These are phyloP conservation scores for Heliconius charithonia DNA, from an alignment of 2,888 invertebrate genomes.

Conservation along the genomic window DNA sequence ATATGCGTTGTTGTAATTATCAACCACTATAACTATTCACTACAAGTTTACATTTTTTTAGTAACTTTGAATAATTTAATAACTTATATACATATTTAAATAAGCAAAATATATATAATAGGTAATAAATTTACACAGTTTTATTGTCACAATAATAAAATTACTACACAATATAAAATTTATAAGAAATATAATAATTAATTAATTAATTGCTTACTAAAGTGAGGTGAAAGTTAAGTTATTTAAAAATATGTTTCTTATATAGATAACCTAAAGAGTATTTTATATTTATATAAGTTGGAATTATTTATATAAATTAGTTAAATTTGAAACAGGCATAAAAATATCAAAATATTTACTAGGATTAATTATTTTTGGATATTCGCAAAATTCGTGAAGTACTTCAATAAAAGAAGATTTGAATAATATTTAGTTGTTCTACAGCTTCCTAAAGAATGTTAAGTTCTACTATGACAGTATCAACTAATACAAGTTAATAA, in stretches of 20 bases:
- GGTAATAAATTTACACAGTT: constrained; percentile 44
- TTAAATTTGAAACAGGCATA: not conserved
- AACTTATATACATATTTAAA: constrained; percentile 42
- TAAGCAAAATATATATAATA: constrained; percentile 42
- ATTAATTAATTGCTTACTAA: constrained; percentile 1
- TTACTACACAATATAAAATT: constrained; percentile 7
- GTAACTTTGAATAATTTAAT: constrained; percentile 41
- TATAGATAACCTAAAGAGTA: not conserved
- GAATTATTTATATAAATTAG: not conserved
- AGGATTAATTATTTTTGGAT: not conserved
- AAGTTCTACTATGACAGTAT: not conserved
- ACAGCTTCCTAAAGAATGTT: not conserved
- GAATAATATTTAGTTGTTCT: not conserved
- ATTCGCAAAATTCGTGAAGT: not conserved
- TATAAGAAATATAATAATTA: constrained; percentile 6
- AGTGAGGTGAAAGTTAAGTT: not conserved
- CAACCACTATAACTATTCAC: constrained; percentile 16
- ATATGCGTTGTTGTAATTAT: constrained; percentile 32
- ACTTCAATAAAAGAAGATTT: not conserved
- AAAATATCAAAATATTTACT: not conserved
- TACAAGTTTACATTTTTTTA: constrained; percentile 36
- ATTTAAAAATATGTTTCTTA: constrained; percentile 4
- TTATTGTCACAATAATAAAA: constrained; percentile 49
- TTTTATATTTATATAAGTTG: not conserved
- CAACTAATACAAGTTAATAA: not conserved